phyloP scores from a whole-genome alignment of 2,113 vertebrate genomes.

The Rhipidura dahli region DNA sequence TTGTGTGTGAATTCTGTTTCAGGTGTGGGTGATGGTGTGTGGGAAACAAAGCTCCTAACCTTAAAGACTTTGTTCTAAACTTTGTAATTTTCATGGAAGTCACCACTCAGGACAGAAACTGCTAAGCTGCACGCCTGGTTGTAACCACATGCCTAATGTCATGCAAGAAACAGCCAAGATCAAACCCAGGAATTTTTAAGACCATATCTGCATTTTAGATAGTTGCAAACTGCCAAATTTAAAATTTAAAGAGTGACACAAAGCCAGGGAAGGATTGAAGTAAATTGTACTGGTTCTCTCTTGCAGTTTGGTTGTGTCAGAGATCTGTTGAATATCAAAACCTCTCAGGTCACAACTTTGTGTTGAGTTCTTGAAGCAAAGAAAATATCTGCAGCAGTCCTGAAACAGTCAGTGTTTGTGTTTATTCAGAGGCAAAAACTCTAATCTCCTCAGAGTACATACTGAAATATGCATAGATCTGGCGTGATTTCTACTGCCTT shows the following conservation, averaged over 20 bases:
- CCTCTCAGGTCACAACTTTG: neutral
- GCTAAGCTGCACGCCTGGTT: neutral
- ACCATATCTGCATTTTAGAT: conserved; percentile 33
- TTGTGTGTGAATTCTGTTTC: neutral
- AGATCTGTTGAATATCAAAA: neutral
- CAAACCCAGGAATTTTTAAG: conserved; percentile 50
- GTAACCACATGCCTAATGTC: neutral
- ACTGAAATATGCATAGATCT: neutral
- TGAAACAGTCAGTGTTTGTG: neutral
- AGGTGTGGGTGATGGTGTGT: neutral
- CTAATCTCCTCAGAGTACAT: neutral
- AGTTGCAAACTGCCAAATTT: neutral
- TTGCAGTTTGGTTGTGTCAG: neutral
- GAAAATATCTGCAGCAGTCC: neutral
- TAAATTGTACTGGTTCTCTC: neutral
- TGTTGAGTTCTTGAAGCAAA: neutral
- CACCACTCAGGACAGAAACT: neutral
- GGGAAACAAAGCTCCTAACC: neutral
- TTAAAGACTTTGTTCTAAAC: neutral
- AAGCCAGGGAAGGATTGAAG: neutral
- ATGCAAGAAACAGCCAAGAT: neutral
- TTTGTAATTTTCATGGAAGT: neutral
- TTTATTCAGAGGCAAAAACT: neutral
- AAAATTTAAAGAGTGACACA: neutral
- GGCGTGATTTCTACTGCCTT: neutral